A percentile compares a stretch with the other conserved stretches of the same genome.
Conservation (phyloP, 2,113 vertebrate species). For the Podarcis muralis region DNA sequence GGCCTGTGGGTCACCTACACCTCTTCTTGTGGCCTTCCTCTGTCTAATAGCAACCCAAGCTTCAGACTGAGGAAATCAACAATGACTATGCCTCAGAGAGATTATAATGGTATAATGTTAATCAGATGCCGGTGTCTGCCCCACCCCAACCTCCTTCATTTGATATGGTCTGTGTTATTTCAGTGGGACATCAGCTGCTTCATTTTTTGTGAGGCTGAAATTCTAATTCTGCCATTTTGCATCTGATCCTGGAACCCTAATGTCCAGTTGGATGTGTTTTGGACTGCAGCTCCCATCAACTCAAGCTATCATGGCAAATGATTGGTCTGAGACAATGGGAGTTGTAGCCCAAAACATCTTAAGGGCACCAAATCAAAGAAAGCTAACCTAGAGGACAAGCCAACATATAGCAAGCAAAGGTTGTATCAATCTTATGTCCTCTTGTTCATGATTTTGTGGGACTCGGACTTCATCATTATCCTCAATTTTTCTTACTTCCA, state of each 20-base stretch:
- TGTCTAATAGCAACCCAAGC: not conserved
- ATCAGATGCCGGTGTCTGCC: not conserved
- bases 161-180: not conserved
- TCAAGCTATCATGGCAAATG: not conserved
- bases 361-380: not conserved
- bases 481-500: not conserved
- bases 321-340: not conserved
- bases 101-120: not conserved
- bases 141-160: not conserved
- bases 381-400: not conserved
- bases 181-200: not conserved
- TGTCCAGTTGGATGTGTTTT: not conserved
- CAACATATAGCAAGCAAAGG: not conserved
- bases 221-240: too few species aligned
- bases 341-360: not conserved
- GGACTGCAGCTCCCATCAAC: not conserved
- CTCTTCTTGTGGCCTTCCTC: not conserved
- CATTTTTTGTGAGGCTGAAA: not conserved
- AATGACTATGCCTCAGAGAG: not conserved
- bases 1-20: not conserved
- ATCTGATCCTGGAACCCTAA: not conserved
- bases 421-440: not conserved
- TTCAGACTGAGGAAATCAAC: not conserved
- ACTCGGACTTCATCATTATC: not conserved
- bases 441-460: not conserved